phyloP scores from a whole-genome alignment of 2,888 invertebrate species.

The Anoplius nigerrimus region DNA sequence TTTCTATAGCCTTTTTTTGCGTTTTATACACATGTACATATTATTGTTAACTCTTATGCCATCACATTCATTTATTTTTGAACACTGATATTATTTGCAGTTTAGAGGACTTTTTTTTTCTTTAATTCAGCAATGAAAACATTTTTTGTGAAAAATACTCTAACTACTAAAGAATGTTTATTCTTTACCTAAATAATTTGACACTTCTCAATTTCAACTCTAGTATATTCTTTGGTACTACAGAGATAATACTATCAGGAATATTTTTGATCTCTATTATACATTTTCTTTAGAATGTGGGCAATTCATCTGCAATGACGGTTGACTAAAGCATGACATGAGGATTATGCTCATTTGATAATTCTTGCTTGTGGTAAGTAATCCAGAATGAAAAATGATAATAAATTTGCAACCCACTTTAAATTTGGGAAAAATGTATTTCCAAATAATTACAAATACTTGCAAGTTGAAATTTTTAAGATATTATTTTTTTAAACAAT shows the following conservation, averaged over 20 bases:
- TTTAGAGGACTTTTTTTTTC: not conserved
- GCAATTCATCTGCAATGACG: conserved; percentile 17
- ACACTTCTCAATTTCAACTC: too few species aligned
- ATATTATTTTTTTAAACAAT: conserved; percentile 1
- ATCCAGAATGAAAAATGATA: not conserved
- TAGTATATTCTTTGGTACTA: too few species aligned
- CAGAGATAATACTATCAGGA: too few species aligned
- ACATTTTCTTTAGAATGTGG: conserved; percentile 23
- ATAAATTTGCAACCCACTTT: not conserved
- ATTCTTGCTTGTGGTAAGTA: conserved; percentile 34
- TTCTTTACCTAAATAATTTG: too few species aligned
- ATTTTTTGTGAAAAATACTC: too few species aligned
- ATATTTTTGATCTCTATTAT: too few species aligned
- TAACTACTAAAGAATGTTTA: too few species aligned
- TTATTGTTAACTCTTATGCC: not conserved
- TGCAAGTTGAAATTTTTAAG: not conserved
- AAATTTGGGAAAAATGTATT: too few species aligned
- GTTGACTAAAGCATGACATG: conserved; percentile 31
- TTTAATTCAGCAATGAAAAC: not conserved
- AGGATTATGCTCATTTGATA: conserved; percentile 28
- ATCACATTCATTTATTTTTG: not conserved
- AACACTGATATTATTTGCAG: too few species aligned
- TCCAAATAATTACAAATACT: not conserved
- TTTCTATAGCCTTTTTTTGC: not conserved
- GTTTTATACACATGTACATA: not conserved